Percentiles rank a stretch among this genome's conserved stretches.
These are phyloP conservation scores for Arbacia lixula DNA, from an alignment of 53 echinoderm and acorn worm genomes.

Conservation along the genomic window DNA sequence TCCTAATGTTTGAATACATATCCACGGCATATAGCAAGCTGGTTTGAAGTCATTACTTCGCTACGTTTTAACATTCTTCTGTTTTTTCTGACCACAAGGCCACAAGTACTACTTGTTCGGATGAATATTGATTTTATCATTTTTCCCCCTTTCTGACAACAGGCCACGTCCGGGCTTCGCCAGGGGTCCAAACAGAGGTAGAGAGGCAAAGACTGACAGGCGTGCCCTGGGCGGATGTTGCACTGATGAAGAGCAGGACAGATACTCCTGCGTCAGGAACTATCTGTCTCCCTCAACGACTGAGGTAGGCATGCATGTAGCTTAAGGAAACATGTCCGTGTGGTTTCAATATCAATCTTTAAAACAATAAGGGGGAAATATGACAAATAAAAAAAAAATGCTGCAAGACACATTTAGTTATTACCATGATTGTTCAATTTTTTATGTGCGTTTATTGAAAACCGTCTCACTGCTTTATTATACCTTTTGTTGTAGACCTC, in stretches of 20 bases:
- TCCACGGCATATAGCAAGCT: no score
- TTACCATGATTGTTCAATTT: no score
- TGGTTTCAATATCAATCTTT: neutral
- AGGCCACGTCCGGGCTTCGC: neutral
- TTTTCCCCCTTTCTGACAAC: neutral
- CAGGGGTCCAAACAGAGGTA: neutral
- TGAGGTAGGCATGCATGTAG: neutral
- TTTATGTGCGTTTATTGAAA: no score
- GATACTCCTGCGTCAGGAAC: slow-evolving; percentile 8
- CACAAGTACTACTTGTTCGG: neutral
- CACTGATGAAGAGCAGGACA: neutral
- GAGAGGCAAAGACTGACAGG: neutral
- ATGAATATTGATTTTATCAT: neutral
- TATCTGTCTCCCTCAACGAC: neutral
- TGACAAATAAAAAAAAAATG: no score
- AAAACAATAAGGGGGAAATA: no score
- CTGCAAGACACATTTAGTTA: no score
- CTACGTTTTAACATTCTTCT: no score
- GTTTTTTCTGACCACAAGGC: neutral
- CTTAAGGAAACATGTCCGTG: neutral
- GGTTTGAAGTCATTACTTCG: no score
- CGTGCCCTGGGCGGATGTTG: neutral
- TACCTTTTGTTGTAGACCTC: neutral
- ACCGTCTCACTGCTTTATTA: no score
- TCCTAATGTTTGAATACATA: no score